Percentiles rank a stretch among this genome's conserved stretches.
phyloP scores from a whole-genome alignment of 2,113 vertebrate species.

The Rhinoderma darwinii region DNA sequence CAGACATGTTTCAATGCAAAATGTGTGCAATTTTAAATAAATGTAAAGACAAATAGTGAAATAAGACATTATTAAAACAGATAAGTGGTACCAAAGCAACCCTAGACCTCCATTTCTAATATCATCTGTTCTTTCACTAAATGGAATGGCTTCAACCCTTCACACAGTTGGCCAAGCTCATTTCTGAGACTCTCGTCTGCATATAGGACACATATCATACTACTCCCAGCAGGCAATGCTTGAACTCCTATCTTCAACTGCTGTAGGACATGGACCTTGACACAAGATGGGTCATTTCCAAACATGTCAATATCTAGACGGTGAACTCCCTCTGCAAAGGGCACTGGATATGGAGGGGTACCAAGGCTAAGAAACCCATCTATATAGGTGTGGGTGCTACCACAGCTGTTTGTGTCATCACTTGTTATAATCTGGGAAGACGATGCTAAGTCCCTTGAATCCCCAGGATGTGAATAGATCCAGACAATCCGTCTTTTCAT shows the following conservation, averaged over 20 bases:
- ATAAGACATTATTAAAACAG: too few species aligned
- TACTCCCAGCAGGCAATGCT: neutral
- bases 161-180: neutral
- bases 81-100: too few species aligned
- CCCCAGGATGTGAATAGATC: neutral
- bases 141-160: neutral
- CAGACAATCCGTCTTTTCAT: neutral
- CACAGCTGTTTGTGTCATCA: too few species aligned
- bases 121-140: neutral
- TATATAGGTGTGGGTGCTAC: neutral
- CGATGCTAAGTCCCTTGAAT: neutral
- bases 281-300: conserved; percentile 74
- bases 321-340: conserved; percentile 76
- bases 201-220: neutral
- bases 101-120: conserved; percentile 3
- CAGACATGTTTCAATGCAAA: too few species aligned
- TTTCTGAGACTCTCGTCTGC: neutral
- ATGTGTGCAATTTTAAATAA: too few species aligned
- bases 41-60: too few species aligned
- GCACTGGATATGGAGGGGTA: conserved; percentile 75
- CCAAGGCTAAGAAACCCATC: conserved; percentile 74
- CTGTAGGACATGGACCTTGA: conserved; percentile 71
- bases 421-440: conserved; percentile 55
- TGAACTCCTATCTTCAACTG: conserved; percentile 73
- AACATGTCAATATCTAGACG: conserved; percentile 69